Conservation (phyloP, 2,888 invertebrate species). For the Chrysolina americana region DNA sequence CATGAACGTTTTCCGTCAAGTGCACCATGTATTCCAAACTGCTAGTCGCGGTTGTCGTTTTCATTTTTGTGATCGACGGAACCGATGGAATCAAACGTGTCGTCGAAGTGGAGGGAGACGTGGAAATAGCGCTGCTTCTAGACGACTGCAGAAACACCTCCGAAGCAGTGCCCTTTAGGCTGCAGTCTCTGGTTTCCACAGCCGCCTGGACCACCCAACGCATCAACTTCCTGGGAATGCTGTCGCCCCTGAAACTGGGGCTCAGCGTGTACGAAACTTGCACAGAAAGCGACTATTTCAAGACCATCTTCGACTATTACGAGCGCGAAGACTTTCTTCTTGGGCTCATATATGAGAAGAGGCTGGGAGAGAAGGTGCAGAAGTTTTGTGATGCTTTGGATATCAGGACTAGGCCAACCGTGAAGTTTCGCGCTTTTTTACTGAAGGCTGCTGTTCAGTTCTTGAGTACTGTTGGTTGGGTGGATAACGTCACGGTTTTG, state of each 20-base stretch:
- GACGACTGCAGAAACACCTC: slow-evolving; percentile 56
- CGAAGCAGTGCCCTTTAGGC: slow-evolving; percentile 44
- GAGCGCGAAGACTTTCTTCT: slow-evolving; percentile 54
- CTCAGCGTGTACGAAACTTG: slow-evolving; percentile 61
- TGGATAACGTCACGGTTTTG: slow-evolving; percentile 63
- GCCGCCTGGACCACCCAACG: slow-evolving; percentile 64
- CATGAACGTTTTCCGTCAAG: slow-evolving; percentile 31
- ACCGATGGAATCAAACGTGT: slow-evolving; percentile 45
- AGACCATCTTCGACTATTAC: slow-evolving; percentile 61
- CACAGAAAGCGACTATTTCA: slow-evolving; percentile 59
- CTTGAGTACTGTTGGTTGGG: slow-evolving; percentile 60
- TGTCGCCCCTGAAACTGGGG: slow-evolving; percentile 58
- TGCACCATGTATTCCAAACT: slow-evolving; percentile 41
- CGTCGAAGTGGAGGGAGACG: slow-evolving; percentile 57
- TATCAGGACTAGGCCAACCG: slow-evolving; percentile 51
- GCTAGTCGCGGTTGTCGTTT: slow-evolving; percentile 19
- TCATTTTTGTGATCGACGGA: slow-evolving; percentile 29
- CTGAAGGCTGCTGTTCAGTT: slow-evolving; percentile 61
- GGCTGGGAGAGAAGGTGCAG: slow-evolving; percentile 52
- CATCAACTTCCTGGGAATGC: slow-evolving; percentile 60
- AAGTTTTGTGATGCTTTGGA: slow-evolving; percentile 61
- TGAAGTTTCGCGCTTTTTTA: slow-evolving; percentile 52
- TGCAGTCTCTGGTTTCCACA: slow-evolving; percentile 59
- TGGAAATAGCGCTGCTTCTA: slow-evolving; percentile 61
- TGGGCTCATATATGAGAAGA: slow-evolving; percentile 57